Conservation (phyloP, 2,797 vertebrate genomes). For the Sebastiscus tertius region DNA sequence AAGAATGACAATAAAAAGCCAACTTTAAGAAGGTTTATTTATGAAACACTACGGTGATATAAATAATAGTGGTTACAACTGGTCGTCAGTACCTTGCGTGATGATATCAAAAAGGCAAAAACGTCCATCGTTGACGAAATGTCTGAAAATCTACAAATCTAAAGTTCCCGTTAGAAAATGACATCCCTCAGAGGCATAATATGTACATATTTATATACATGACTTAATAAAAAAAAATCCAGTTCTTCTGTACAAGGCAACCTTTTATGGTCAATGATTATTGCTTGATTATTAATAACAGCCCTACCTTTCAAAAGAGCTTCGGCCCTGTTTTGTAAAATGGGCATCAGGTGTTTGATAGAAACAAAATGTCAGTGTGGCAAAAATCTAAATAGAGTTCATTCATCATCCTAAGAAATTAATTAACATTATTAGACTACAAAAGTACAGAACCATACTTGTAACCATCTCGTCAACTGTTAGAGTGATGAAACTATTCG, state of each 20-base stretch:
- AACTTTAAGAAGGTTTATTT: constrained; percentile 74
- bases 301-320: background rate
- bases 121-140: constrained; percentile 66
- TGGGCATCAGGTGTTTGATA: background rate
- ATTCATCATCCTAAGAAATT: constrained; percentile 17
- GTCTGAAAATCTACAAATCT: constrained; percentile 71
- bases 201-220: constrained; percentile 74
- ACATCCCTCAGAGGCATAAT: constrained; percentile 49
- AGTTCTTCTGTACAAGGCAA: constrained; percentile 71
- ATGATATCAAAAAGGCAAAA: constrained; percentile 57
- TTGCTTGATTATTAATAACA: constrained; percentile 5
- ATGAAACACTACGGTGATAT: constrained; percentile 74
- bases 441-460: constrained; percentile 12
- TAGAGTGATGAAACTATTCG: constrained; percentile 11
- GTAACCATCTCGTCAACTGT: constrained; percentile 24
- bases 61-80: constrained; percentile 83
- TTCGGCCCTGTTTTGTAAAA: constrained; percentile 5
- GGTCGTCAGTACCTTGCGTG: constrained; percentile 78
- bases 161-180: constrained; percentile 67
- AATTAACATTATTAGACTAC: constrained; percentile 19
- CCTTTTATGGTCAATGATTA: constrained; percentile 18
- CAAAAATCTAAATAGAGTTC: constrained; percentile 11
- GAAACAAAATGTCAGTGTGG: background rate
- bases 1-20: constrained; percentile 3
- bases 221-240: constrained; percentile 60